These are phyloP conservation scores for Premnoplex brunnescens DNA, from an alignment of 2,797 vertebrate species.

Conservation along the genomic window DNA sequence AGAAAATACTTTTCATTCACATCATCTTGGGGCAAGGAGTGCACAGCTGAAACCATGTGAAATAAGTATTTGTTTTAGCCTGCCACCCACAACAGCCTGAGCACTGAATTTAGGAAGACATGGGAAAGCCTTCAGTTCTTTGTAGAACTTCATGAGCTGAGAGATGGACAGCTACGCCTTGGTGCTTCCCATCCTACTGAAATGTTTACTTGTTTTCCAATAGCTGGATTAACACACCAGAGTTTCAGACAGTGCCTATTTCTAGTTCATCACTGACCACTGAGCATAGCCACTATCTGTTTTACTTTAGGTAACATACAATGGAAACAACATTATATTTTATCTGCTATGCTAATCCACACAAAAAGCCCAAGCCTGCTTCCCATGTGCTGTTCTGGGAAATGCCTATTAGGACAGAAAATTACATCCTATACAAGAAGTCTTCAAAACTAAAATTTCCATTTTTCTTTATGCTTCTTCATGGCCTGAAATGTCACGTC, in stretches of 20 bases:
- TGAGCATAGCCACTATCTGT: background rate
- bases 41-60: background rate
- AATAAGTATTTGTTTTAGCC: background rate
- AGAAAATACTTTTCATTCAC: background rate
- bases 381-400: background rate
- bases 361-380: background rate
- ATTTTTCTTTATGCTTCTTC: background rate
- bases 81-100: background rate
- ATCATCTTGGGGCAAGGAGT: background rate
- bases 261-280: background rate
- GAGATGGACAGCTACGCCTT: background rate
- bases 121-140: background rate
- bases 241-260: background rate
- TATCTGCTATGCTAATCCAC: background rate
- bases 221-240: background rate
- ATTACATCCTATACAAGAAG: background rate
- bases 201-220: background rate
- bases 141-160: background rate
- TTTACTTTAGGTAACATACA: background rate
- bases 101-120: background rate
- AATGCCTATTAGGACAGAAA: background rate
- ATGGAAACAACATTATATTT: background rate
- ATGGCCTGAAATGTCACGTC: background rate
- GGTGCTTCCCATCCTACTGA: background rate
- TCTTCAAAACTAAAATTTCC: background rate